Evolutionary conservation across 2,113 vertebrate genomes (phyloP).

Genomic region (Aphyosemion australe): DNA sequence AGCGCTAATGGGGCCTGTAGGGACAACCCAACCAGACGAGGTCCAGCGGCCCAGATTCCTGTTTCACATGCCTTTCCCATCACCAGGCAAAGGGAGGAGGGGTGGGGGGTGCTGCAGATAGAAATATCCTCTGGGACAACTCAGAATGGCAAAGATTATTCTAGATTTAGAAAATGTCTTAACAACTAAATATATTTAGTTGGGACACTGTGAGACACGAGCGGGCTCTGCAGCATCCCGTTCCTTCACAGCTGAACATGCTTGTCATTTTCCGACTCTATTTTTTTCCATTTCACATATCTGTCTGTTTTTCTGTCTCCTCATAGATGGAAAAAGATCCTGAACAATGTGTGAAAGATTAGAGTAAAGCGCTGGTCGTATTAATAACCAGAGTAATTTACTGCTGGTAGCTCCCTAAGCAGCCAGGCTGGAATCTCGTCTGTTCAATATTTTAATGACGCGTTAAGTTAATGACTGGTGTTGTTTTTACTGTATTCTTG

Average conservation of each 20-base stretch:
- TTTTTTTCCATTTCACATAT: slow-evolving; percentile 36
- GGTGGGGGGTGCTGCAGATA: slow-evolving; percentile 46
- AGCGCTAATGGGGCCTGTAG: slow-evolving; percentile 14
- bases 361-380: slow-evolving; percentile 4
- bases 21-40: slow-evolving; percentile 43
- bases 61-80: slow-evolving; percentile 74
- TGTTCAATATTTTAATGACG: too few species aligned
- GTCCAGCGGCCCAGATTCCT: slow-evolving; percentile 45
- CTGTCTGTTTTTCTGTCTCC: slow-evolving; percentile 50
- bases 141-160: slow-evolving; percentile 69
- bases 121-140: slow-evolving; percentile 71
- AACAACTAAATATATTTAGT: slow-evolving; percentile 66
- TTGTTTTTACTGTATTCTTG: too few species aligned
- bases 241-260: slow-evolving; percentile 67
- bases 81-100: slow-evolving; percentile 36
- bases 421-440: too few species aligned
- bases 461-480: too few species aligned
- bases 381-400: too few species aligned
- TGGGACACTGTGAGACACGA: slow-evolving; percentile 20
- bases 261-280: slow-evolving; percentile 47
- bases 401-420: too few species aligned
- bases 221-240: slow-evolving; percentile 22
- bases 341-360: slow-evolving; percentile 29
- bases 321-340: slow-evolving; percentile 21
- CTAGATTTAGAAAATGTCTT: slow-evolving; percentile 79